Base-by-base conservation (phyloP, 2,797 vertebrate genomes). In the Scleropages formosus region DNA sequence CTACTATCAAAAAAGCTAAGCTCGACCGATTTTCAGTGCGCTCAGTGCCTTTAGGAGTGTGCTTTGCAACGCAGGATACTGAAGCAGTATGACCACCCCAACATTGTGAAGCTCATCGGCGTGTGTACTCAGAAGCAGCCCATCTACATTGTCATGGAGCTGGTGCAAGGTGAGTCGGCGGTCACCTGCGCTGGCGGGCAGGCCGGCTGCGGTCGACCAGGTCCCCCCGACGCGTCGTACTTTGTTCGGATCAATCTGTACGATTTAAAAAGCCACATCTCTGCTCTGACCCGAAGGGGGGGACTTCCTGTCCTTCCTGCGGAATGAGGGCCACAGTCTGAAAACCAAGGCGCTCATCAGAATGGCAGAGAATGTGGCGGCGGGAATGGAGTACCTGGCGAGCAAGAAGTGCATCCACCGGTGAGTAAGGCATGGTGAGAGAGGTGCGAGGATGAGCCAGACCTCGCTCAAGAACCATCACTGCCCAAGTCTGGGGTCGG, bases 101-200 rank as follows among this genome's bases (percentile, higher is more conserved):
- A 99, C 88, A 96, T 99, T 0, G 97, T 99, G 75, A 93, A 90
- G 63, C 94, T 98, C 78, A 98, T 98, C 0, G 97, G 97, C 0
- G 95, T 99, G 78, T 99, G 97, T 84, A 98, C 96, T 0, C 96
- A 98, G 92, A 95, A 95, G 27, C 96, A 98, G 82, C 97, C 97
- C 26, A 95, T 99, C 78, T 98, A 98, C 84, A 99, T 99, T 0
- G 91, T 99, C 84, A 99, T 99, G 97, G 97, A 99, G 87, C 90
- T 99, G 0, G 89, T 98, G 72, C 90, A 95, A 87, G 97, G 97
- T 97, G 81, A 89, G 89, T 12, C 7, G 12, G 6, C 27, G 20
- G 20, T 9, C 9, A 22, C 4, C 59, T 20, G 18, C 59, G 9
- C 15, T 10, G 2, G 61, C 18, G 4, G 61, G 59, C 59, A 4